Base-by-base conservation (phyloP, 2,113 vertebrate species). In the Cranoglanis bouderius region DNA sequence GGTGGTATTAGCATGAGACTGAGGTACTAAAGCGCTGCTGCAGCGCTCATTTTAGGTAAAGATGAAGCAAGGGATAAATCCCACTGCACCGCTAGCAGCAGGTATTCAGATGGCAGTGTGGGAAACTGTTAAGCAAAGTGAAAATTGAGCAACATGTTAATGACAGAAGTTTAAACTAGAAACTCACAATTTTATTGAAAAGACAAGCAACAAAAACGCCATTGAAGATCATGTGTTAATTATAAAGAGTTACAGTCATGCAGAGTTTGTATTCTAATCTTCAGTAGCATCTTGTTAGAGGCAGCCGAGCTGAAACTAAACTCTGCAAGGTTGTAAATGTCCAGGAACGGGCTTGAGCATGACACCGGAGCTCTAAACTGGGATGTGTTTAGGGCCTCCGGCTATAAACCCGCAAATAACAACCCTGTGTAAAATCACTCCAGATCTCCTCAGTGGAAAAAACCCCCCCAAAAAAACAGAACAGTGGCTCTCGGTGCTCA, bases 341-440 rank as follows among this genome's bases (percentile, higher is more conserved):
- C 40, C 59, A 67, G 82, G 38, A n/a, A 49, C 10, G 10, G n/a
- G 12, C 32, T 29, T 40, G 55, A 61, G 21, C 2, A 5, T 84
- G 40, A 84, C 82, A 84, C 82, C 82, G 14, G 24, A 29, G 82
- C 59, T 84, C 82, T 65, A 84, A 84, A 84, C 57, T 19, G 29
- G 35, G 83, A 67, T 67, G 61, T 49, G 14, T 85, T 51, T 85
- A 85, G 13, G 29, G n/a, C 55, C 55, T 61, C 81, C 13, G 35
- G 38, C 61, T 67, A 49, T 85, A 67, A 85, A 85, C 40, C 61
- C 49, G 59, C 61, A 21, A 29, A 19, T 85, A 67, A 85, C 29
- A 67, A 67, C 40, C 29, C 43, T 10, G 61, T 67, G 61, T 67
- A 67, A 67, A 67, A 85, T 51, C 82, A 67, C 0, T 65, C 38